phyloP scores from a whole-genome alignment of 2,113 vertebrate species.

The Muntiacus reevesi region DNA sequence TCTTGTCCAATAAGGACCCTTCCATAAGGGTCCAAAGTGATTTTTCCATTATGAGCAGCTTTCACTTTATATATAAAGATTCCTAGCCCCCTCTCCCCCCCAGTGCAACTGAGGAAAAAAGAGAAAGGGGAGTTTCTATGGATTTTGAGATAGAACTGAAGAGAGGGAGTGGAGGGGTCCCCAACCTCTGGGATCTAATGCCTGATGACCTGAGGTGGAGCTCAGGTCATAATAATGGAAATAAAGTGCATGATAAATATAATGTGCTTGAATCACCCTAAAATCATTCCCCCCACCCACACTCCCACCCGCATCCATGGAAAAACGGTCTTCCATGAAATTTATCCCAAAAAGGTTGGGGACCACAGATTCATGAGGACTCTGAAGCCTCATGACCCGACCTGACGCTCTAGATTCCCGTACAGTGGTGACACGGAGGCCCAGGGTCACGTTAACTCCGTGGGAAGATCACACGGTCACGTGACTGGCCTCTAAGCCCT shows the following conservation, averaged over 20 bases:
- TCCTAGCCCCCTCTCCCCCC: neutral
- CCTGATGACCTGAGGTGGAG: neutral
- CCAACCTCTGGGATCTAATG: neutral
- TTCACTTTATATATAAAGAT: neutral
- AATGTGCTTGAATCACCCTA: neutral
- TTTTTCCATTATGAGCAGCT: neutral
- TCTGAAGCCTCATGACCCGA: neutral
- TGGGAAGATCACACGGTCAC: neutral
- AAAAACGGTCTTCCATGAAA: neutral
- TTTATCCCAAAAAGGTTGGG: neutral
- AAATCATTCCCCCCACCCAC: neutral
- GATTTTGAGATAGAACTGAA: neutral
- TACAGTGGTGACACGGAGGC: neutral
- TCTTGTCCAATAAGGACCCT: neutral
- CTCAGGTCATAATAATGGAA: neutral
- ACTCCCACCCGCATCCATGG: neutral
- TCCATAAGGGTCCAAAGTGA: neutral
- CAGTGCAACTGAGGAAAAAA: neutral
- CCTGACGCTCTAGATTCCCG: neutral
- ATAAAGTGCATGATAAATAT: neutral
- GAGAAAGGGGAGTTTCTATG: neutral
- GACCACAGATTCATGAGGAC: neutral
- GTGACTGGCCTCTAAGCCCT: neutral
- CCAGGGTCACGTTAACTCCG: no score
- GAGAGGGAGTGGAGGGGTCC: neutral